phyloP scores from a whole-genome alignment of 2,797 vertebrate genomes.

The Crenuchus spilurus region DNA sequence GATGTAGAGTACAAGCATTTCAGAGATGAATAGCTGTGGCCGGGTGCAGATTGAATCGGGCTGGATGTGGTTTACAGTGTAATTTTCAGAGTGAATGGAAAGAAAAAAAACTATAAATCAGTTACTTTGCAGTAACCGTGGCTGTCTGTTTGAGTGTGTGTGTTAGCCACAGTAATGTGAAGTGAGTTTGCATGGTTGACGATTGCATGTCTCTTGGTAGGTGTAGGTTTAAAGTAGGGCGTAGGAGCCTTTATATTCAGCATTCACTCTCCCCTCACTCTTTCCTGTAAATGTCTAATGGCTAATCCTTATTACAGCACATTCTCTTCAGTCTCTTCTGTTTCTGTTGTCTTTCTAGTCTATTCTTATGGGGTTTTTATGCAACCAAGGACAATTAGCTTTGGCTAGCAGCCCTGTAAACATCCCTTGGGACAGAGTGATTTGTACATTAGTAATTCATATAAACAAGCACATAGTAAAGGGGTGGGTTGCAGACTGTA shows the following conservation, averaged over 20 bases:
- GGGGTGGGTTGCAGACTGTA: too few species aligned
- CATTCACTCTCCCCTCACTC: too few species aligned
- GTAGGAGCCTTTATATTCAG: neutral
- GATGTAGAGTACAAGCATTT: neutral
- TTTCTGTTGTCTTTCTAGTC: too few species aligned
- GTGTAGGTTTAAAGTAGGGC: conserved; percentile 24
- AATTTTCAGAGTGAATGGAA: conserved; percentile 43
- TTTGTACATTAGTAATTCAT: too few species aligned
- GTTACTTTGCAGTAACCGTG: conserved; percentile 3
- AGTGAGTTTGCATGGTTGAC: conserved; percentile 10
- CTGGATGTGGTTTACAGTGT: conserved; percentile 46
- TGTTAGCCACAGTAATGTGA: conserved; percentile 2
- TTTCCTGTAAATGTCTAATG: too few species aligned
- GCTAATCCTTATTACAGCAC: too few species aligned
- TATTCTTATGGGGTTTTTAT: too few species aligned
- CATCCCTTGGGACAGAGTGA: too few species aligned
- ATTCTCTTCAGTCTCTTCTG: too few species aligned
- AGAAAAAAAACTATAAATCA: conserved; percentile 35
- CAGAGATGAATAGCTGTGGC: conserved; percentile 34
- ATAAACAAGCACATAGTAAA: too few species aligned
- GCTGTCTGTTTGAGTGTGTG: conserved; percentile 18
- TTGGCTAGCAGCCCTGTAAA: too few species aligned
- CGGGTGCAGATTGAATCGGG: neutral
- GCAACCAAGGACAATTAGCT: too few species aligned
- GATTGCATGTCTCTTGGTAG: conserved; percentile 1